Evolutionary conservation across 2,113 vertebrate genomes (phyloP).

Genomic region (Balaenoptera acutorostrata): DNA sequence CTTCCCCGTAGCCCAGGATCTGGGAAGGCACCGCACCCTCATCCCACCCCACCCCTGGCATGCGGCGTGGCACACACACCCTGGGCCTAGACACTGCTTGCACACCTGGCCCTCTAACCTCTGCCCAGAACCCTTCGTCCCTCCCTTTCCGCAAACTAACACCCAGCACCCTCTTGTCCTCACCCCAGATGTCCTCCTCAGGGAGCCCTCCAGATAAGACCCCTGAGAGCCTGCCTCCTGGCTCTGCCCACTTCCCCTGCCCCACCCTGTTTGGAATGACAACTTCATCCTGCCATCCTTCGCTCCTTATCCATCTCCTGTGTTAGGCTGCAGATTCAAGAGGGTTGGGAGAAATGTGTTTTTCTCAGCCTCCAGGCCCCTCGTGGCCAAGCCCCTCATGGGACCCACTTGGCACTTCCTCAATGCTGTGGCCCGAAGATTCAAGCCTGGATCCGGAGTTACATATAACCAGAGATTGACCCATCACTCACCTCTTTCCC

Average conservation of each 20-base stretch:
- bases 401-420: accelerated
- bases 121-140: neutral
- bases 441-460: neutral
- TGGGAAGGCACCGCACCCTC: neutral
- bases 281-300: neutral
- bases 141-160: accelerated
- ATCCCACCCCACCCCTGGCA: neutral
- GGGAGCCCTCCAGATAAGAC: neutral
- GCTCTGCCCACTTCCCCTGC: neutral
- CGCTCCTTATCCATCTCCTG: neutral
- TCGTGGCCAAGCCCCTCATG: accelerated
- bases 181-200: neutral
- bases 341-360: neutral
- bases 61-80: neutral
- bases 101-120: neutral
- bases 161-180: neutral
- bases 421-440: neutral
- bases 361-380: too few relatives aligned
- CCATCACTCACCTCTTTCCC: neutral
- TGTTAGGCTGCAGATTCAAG: neutral
- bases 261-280: neutral
- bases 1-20: neutral
- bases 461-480: neutral
- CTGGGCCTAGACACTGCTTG: neutral
- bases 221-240: neutral